Percentiles rank a stretch among this genome's conserved stretches.
Conservation (phyloP, 2,113 vertebrate genomes). For the Hyperoodon ampullatus region DNA sequence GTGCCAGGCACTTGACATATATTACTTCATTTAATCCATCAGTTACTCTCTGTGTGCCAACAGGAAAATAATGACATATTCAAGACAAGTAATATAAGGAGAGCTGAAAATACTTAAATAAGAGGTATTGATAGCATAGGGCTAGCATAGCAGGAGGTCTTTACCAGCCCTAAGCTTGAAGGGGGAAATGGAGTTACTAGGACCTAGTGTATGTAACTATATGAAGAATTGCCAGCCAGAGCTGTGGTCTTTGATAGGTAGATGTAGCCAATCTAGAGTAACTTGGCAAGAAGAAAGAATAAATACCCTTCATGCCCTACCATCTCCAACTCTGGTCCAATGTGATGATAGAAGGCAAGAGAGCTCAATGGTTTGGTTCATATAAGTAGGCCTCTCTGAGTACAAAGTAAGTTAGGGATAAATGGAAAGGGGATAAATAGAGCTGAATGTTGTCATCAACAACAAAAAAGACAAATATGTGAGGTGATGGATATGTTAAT, state of each 20-base stretch:
- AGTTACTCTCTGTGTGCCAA: neutral
- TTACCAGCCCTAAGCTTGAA: neutral
- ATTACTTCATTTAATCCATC: neutral
- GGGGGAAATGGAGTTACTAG: neutral
- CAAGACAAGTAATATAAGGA: neutral
- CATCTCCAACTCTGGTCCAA: neutral
- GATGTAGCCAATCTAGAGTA: neutral
- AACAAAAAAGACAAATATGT: neutral
- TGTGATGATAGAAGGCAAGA: neutral
- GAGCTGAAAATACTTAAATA: neutral
- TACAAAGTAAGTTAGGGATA: neutral
- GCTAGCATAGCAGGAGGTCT: fast-evolving
- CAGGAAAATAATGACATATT: neutral
- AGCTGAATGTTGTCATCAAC: neutral
- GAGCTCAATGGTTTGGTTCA: neutral
- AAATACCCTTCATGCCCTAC: neutral
- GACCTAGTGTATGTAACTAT: neutral
- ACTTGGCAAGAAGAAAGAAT: neutral
- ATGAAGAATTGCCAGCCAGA: neutral
- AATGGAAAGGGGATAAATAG: neutral
- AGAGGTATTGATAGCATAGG: neutral
- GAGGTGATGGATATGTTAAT: neutral
- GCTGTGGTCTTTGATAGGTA: neutral
- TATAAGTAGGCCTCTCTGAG: too few species aligned
- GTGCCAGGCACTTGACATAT: neutral